Base-by-base conservation (phyloP, 1,140 invertebrate genomes). In the Aphelenchoides besseyi region DNA sequence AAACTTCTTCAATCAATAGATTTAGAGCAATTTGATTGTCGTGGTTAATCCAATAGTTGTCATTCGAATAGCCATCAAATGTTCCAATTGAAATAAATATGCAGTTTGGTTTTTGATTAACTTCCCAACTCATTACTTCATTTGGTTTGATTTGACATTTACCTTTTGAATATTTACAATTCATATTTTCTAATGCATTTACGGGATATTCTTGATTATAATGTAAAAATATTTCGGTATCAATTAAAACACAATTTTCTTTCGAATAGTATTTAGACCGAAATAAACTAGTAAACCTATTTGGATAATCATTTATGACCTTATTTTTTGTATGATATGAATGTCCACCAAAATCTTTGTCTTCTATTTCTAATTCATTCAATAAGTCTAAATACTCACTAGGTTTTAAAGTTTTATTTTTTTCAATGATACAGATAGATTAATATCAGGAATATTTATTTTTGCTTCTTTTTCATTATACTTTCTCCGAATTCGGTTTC, bases 1-100 rank as follows among this genome's bases (percentile, higher is more conserved):
- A 48, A 23, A 72, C 37, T 0, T 23, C 37, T 71, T 72, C 64
- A n/a, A 48, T 62, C 23, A 1, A 9, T 62, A n/a, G 16, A 53
- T 74, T 70, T 67, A 67, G 29, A 48, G 63, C 63, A 66, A 67
- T 67, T 64, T 67, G 63, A 3, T 48, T 66, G 41, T 67, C 63
- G 41, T 67, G 26, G 41, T 67, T 67, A 2, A 67, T 59, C 63
- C 63, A 67, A 67, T 2, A 2, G 18, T 67, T 59, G 3, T 67
- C 35, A 67, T 67, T 66, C 35, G 41, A 3, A 66, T 29, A 53
- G 12, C 63, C 63, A 66, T 53, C 41, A 66, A 66, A 59, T 2
- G 41, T 36, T 53, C 63, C 63, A 66, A 67, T 18, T 2, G 41
- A 67, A 66, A 67, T 66, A 48, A 55, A 67, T 48, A 48, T 64